phyloP scores from a whole-genome alignment of 2,888 invertebrate species.

The Caenorhabditis angaria region DNA sequence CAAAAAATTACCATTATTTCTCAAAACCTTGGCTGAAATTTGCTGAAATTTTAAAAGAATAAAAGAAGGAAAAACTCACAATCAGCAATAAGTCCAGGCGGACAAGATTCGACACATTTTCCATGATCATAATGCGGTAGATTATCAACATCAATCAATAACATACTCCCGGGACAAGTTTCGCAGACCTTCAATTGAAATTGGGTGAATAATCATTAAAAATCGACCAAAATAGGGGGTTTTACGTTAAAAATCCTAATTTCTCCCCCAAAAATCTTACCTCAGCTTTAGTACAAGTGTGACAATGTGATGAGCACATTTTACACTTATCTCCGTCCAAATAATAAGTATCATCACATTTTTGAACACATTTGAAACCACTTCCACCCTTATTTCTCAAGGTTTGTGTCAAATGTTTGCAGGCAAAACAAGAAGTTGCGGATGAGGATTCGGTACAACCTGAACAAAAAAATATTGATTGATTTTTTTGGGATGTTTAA shows the following conservation, averaged over 20 bases:
- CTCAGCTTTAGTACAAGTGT: slow-evolving; percentile 67
- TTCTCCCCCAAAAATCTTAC: slow-evolving; percentile 16
- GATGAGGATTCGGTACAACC: slow-evolving; percentile 57
- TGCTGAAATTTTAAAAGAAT: too few relatives aligned
- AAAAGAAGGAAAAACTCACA: slow-evolving; percentile 62
- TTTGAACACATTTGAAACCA: slow-evolving; percentile 69
- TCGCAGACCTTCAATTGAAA: slow-evolving; percentile 62
- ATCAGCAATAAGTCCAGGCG: slow-evolving; percentile 68
- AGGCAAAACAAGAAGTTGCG: slow-evolving; percentile 68
- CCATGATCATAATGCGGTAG: slow-evolving; percentile 68
- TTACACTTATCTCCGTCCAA: slow-evolving; percentile 68
- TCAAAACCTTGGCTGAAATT: neutral
- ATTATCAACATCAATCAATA: slow-evolving; percentile 69
- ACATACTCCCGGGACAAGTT: slow-evolving; percentile 66
- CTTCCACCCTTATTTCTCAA: slow-evolving; percentile 67
- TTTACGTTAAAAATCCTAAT: too few relatives aligned
- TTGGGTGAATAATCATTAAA: slow-evolving; percentile 7
- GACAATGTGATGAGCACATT: slow-evolving; percentile 65
- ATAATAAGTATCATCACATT: slow-evolving; percentile 70
- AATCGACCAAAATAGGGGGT: neutral
- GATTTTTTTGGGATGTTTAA: too few relatives aligned
- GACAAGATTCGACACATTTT: slow-evolving; percentile 70
- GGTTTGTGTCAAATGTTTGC: slow-evolving; percentile 66
- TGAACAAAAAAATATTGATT: neutral
- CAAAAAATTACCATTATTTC: neutral